These are phyloP conservation scores for Muscicapa comitata DNA, from an alignment of 2,797 vertebrate genomes.

Conservation along the genomic window DNA sequence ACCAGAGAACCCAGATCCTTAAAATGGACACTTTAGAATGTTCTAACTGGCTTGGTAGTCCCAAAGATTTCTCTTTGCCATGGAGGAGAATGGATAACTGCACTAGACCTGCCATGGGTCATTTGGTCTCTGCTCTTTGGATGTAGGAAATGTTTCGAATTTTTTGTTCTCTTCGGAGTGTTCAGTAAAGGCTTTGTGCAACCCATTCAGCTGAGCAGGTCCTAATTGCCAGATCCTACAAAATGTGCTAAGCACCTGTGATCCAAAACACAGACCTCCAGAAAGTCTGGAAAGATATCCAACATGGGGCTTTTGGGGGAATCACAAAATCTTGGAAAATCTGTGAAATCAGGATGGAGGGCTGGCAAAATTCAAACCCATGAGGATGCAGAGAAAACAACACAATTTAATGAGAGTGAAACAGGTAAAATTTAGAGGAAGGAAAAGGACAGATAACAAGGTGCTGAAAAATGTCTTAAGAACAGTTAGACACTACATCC, in stretches of 20 bases:
- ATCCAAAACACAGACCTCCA: neutral
- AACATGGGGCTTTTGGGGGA: fast-evolving
- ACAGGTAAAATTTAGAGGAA: neutral
- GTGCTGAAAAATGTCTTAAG: neutral
- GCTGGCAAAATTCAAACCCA: neutral
- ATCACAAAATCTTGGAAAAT: neutral
- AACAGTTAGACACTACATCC: neutral
- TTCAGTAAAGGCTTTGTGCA: neutral
- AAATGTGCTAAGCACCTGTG: neutral
- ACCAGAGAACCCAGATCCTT: neutral
- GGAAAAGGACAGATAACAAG: neutral
- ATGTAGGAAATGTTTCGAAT: neutral
- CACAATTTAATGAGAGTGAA: neutral
- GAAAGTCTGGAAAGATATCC: neutral
- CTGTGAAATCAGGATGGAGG: neutral
- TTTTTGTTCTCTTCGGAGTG: neutral
- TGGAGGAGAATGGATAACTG: neutral
- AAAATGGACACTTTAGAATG: neutral
- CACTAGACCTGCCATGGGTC: neutral
- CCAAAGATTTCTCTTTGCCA: neutral
- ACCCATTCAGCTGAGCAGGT: neutral
- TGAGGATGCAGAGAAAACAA: neutral
- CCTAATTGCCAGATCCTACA: neutral
- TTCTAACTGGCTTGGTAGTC: neutral
- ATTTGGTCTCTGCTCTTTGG: neutral